Evolutionary conservation across 2,797 vertebrate genomes (phyloP).

Genomic region (Sebastiscus albofasciatus): DNA sequence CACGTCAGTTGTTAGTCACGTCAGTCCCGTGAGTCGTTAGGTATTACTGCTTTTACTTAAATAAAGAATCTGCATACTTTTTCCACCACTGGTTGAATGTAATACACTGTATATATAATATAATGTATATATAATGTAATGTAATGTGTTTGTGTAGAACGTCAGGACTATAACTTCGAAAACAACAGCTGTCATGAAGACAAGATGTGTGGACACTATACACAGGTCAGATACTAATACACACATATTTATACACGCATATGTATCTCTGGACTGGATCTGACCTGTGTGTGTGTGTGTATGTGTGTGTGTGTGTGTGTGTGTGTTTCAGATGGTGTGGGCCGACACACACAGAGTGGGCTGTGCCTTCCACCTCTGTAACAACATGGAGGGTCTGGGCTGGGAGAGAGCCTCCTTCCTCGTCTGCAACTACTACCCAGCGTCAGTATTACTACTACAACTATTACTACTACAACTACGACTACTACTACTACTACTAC

Average conservation of each 20-base stretch:
- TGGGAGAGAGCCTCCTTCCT: slow-evolving; percentile 60
- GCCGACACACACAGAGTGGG: slow-evolving; percentile 72
- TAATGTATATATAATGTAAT: neutral
- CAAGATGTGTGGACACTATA: slow-evolving; percentile 83
- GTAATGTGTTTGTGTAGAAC: slow-evolving; percentile 33
- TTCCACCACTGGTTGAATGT: neutral
- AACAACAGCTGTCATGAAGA: slow-evolving; percentile 76
- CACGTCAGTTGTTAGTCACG: no score
- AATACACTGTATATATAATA: neutral
- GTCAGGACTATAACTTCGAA: slow-evolving; percentile 58
- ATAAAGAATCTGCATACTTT: no score
- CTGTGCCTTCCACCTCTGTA: slow-evolving; percentile 76
- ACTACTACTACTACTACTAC: neutral
- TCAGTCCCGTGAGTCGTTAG: no score
- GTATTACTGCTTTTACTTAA: no score
- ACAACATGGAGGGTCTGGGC: slow-evolving; percentile 52
- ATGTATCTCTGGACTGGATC: neutral
- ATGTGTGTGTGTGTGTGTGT: slow-evolving; percentile 39
- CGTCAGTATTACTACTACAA: slow-evolving; percentile 63
- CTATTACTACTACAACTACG: neutral
- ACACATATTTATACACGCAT: neutral
- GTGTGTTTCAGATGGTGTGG: slow-evolving; percentile 78
- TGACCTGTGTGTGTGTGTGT: neutral
- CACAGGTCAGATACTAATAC: slow-evolving; percentile 73
- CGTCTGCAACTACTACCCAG: slow-evolving; percentile 82